These are phyloP conservation scores for Zaprionus tsacasi DNA, from an alignment of 1,140 invertebrate genomes.

Conservation along the genomic window DNA sequence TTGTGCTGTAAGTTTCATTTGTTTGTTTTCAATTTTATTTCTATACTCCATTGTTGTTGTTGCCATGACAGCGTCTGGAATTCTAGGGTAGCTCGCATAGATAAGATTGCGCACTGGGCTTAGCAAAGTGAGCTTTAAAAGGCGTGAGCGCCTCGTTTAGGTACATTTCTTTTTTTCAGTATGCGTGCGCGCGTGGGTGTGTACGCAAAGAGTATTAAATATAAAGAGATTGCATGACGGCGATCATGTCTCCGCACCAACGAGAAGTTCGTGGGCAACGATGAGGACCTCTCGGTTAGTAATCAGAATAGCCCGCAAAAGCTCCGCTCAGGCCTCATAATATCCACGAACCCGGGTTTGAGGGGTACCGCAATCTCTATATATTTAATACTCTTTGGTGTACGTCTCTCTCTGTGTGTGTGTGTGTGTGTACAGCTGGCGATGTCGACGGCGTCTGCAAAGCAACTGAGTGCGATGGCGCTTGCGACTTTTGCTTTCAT, in stretches of 20 bases:
- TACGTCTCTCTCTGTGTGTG: background rate
- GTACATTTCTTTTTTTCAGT: background rate
- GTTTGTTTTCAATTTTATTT: conserved; percentile 8
- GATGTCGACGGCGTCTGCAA: conserved; percentile 24
- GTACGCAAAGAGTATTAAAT: no score
- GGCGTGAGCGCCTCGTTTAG: conserved; percentile 34
- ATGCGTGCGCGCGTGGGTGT: background rate
- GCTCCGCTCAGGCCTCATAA: no score
- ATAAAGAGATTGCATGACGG: no score
- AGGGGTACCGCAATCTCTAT: no score
- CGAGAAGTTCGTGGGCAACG: no score
- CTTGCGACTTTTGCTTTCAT: conserved; percentile 4
- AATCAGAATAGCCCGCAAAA: no score
- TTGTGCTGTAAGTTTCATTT: conserved; percentile 17
- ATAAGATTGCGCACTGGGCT: conserved; percentile 69
- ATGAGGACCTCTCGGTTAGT: no score
- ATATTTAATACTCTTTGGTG: no score
- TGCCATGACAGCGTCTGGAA: conserved; percentile 67
- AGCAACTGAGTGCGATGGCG: conserved; percentile 40
- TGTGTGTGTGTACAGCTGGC: conserved; percentile 39
- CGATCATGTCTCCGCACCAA: no score
- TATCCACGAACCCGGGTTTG: no score
- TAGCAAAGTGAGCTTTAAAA: conserved; percentile 39
- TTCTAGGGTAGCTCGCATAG: conserved; percentile 33
- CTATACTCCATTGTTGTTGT: conserved; percentile 46